Conservation (phyloP, 2,797 vertebrate genomes). For the Percopsis omiscomaycus region DNA sequence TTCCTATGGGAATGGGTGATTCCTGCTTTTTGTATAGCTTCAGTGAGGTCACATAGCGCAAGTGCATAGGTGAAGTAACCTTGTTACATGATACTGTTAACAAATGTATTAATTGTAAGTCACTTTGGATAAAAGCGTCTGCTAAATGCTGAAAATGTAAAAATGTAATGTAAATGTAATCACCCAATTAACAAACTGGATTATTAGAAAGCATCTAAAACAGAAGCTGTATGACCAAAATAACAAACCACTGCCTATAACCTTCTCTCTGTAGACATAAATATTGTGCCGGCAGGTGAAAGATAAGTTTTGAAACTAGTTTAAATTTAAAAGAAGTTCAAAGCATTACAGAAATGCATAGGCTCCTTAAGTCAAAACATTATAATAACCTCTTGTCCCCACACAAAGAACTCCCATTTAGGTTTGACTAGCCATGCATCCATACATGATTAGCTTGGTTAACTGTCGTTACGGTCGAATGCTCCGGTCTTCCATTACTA, state of each 20-base stretch:
- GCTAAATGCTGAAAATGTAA: too few species aligned
- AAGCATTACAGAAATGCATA: conserved; percentile 14
- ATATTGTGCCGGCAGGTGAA: conserved; percentile 4
- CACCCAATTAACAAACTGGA: conserved; percentile 38
- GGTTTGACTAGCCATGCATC: background rate
- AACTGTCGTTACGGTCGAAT: background rate
- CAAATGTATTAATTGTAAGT: too few species aligned
- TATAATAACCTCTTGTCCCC: conserved; percentile 8
- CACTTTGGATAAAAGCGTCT: too few species aligned
- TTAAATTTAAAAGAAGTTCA: conserved; percentile 9
- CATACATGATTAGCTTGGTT: background rate
- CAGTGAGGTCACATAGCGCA: too few species aligned
- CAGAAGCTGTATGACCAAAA: conserved; percentile 25
- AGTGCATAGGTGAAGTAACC: too few species aligned
- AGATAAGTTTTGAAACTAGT: conserved; percentile 7
- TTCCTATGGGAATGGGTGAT: too few species aligned
- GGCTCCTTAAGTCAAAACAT: conserved; percentile 17
- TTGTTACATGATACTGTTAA: too few species aligned
- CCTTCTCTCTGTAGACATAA: conserved; percentile 33
- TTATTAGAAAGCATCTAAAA: conserved; percentile 31
- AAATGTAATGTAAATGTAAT: conserved; percentile 17
- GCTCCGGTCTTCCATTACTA: background rate
- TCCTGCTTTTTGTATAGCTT: too few species aligned
- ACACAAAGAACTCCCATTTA: conserved; percentile 14
- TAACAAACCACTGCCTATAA: conserved; percentile 40